Evolutionary conservation across 2,113 vertebrate genomes (phyloP).

Genomic region (Macrotus californicus): DNA sequence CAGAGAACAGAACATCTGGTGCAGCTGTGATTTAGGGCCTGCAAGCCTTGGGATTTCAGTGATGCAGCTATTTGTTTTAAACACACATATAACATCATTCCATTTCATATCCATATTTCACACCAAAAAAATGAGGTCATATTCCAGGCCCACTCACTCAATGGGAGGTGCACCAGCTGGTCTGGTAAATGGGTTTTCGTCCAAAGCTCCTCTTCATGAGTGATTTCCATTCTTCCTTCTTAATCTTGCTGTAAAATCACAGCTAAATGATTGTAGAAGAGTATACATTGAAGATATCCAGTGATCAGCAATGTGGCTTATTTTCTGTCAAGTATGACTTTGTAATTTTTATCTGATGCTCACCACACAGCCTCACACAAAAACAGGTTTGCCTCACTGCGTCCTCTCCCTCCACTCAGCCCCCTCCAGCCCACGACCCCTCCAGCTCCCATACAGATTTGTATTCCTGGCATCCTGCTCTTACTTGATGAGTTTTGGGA

Average conservation of each 20-base stretch:
- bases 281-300: slow-evolving; percentile 65
- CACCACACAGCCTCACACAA: slow-evolving; percentile 52
- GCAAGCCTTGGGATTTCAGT: not conserved
- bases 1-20: not conserved
- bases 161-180: slow-evolving; percentile 17
- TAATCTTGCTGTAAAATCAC: slow-evolving; percentile 71
- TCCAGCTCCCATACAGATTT: slow-evolving; percentile 58
- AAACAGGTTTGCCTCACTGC: slow-evolving; percentile 46
- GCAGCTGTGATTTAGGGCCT: not conserved
- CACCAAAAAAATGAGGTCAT: slow-evolving; percentile 12
- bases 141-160: slow-evolving; percentile 57
- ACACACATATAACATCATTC: not conserved
- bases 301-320: slow-evolving; percentile 66
- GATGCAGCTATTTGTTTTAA: not conserved
- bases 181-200: slow-evolving; percentile 55
- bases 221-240: slow-evolving; percentile 60
- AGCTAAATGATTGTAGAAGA: slow-evolving; percentile 61
- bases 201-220: slow-evolving; percentile 50
- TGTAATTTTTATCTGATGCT: slow-evolving; percentile 73
- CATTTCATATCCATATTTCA: not conserved
- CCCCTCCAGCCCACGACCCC: not conserved
- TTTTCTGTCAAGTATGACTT: slow-evolving; percentile 72
- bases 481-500: slow-evolving; percentile 72
- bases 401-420: not conserved
- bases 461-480: slow-evolving; percentile 68